phyloP scores from a whole-genome alignment of 92 coral and sea anemone genomes.

The Umimayanthus chanpuru region DNA sequence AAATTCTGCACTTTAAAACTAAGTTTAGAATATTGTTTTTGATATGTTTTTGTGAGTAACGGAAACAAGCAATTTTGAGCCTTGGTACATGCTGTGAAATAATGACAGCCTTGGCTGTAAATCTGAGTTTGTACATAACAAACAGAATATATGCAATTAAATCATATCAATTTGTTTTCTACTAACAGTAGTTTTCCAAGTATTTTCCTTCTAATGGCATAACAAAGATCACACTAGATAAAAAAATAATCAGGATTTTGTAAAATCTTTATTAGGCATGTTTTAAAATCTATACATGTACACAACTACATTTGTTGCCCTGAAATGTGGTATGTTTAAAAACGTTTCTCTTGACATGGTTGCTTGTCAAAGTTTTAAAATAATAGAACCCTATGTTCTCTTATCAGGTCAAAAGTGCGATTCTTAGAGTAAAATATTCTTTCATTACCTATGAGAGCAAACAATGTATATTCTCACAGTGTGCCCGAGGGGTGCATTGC shows the following conservation, averaged over 20 bases:
- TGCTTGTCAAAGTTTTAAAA: background rate
- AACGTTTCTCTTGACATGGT: background rate
- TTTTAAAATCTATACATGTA: too few species aligned
- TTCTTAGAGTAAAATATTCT: background rate
- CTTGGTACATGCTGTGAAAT: constrained; percentile 4
- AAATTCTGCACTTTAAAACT: background rate
- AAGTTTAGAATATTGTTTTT: background rate
- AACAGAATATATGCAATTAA: constrained; percentile 14
- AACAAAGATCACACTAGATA: constrained; percentile 1
- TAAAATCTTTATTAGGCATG: background rate
- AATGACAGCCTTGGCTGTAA: background rate
- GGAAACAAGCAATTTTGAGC: constrained; percentile 1
- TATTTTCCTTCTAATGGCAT: background rate
- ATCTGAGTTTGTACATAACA: constrained; percentile 10
- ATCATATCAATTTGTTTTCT: background rate
- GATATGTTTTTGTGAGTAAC: background rate
- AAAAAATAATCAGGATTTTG: background rate
- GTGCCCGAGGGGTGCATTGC: background rate
- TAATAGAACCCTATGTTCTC: background rate
- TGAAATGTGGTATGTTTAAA: background rate
- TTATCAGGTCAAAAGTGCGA: background rate
- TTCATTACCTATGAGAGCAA: background rate
- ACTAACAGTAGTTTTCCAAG: background rate
- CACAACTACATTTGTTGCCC: background rate
- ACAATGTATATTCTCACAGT: background rate